Conservation (phyloP, 2,113 vertebrate species). For the Campylomormyrus tamandua region DNA sequence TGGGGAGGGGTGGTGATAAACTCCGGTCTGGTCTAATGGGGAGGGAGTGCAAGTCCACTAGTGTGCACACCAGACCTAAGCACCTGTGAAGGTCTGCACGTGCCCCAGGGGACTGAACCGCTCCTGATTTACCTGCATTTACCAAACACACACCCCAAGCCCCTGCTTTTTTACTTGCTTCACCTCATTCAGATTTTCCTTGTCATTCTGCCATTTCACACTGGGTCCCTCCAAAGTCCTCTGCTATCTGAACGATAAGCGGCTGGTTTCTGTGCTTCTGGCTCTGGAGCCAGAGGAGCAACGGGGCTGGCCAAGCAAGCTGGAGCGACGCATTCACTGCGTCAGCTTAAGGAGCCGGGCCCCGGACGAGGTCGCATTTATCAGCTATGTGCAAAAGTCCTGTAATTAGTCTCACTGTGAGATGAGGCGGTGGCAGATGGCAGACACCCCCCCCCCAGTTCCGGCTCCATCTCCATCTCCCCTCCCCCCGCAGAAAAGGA, state of each 20-base stretch:
- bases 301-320: neutral
- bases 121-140: neutral
- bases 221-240: neutral
- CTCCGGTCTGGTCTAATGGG: neutral
- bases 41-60: neutral
- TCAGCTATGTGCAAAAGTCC: conserved; percentile 41
- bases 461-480: conserved; percentile 12
- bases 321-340: neutral
- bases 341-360: neutral
- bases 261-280: neutral
- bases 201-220: neutral
- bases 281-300: neutral
- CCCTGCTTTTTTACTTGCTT: neutral
- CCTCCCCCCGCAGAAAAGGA: neutral
- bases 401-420: conserved; percentile 49
- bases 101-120: neutral
- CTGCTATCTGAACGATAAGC: neutral
- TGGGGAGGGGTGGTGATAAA: neutral
- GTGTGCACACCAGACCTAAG: neutral
- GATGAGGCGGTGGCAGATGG: conserved; percentile 52
- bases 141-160: neutral
- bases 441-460: conserved; percentile 26
- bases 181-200: neutral
- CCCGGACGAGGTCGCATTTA: conserved; percentile 4
- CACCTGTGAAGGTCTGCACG: neutral